Conservation (phyloP, 2,888 invertebrate species). For the Emesis furor region DNA sequence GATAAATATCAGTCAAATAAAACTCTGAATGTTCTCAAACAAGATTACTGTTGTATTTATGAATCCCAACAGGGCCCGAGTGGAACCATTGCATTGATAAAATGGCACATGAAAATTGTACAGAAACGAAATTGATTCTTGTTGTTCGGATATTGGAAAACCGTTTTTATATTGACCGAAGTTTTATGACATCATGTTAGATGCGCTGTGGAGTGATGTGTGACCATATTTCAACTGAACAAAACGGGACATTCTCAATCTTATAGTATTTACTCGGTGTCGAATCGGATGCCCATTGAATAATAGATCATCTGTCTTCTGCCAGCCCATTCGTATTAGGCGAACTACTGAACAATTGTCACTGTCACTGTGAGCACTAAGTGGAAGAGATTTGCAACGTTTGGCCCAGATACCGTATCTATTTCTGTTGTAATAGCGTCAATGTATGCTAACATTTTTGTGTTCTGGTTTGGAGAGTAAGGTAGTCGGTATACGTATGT, state of each 20-base stretch:
- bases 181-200: not conserved
- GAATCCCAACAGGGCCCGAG: not conserved
- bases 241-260: not conserved
- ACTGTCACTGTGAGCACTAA: too few species aligned
- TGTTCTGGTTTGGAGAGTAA: too few species aligned
- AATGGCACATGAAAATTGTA: not conserved
- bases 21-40: not conserved
- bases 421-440: too few species aligned
- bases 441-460: too few species aligned
- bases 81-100: not conserved
- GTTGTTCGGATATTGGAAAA: not conserved
- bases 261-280: too few species aligned
- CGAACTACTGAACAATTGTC: too few species aligned
- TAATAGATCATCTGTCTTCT: too few species aligned
- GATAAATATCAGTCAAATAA: not conserved
- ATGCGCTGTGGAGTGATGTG: not conserved
- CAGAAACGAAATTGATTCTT: conserved; percentile 10
- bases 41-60: conserved; percentile 16
- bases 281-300: too few species aligned
- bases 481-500: too few species aligned
- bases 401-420: too few species aligned
- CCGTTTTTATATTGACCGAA: conserved; percentile 9
- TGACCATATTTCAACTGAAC: not conserved
- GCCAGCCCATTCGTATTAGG: too few species aligned
- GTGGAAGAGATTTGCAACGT: too few species aligned